phyloP scores from a whole-genome alignment of 2,888 invertebrate species.

The Nomada fabriciana region DNA sequence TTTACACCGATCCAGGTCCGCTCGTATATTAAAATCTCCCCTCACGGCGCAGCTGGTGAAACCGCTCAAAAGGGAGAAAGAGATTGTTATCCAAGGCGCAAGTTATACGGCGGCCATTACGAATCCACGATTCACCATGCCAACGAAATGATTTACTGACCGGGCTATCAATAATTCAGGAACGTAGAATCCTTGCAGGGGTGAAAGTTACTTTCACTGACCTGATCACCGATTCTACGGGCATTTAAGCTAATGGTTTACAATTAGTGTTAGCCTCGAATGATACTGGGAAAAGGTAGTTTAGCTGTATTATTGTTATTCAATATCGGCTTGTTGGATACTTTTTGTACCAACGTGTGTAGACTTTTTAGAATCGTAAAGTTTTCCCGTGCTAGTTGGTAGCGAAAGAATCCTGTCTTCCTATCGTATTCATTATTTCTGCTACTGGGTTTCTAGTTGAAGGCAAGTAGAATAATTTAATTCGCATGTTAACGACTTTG shows the following conservation, averaged over 20 bases:
- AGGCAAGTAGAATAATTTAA: background rate
- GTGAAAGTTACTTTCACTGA: conserved; percentile 47
- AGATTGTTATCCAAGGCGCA: conserved; percentile 63
- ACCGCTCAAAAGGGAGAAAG: conserved; percentile 47
- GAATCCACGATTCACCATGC: conserved; percentile 27
- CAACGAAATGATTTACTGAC: conserved; percentile 46
- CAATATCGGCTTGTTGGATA: too few relatives aligned
- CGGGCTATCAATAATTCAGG: conserved; percentile 21
- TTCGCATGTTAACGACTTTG: too few relatives aligned
- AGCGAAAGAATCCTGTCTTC: conserved; percentile 1
- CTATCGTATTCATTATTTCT: background rate
- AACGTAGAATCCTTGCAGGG: conserved; percentile 18
- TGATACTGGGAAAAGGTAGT: background rate
- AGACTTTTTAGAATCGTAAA: too few relatives aligned
- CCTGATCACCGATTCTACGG: background rate
- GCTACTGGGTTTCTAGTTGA: background rate
- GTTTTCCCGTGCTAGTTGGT: background rate
- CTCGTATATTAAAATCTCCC: conserved; percentile 65
- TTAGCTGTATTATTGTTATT: too few relatives aligned
- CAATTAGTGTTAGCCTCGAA: background rate
- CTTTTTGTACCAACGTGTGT: too few relatives aligned
- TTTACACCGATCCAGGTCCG: conserved; percentile 41
- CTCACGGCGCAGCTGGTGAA: conserved; percentile 49
- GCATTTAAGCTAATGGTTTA: background rate
- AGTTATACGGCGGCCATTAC: conserved; percentile 49